Conservation (phyloP, 92 coral and sea anemone genomes). For the Blastomussa wellsi region DNA sequence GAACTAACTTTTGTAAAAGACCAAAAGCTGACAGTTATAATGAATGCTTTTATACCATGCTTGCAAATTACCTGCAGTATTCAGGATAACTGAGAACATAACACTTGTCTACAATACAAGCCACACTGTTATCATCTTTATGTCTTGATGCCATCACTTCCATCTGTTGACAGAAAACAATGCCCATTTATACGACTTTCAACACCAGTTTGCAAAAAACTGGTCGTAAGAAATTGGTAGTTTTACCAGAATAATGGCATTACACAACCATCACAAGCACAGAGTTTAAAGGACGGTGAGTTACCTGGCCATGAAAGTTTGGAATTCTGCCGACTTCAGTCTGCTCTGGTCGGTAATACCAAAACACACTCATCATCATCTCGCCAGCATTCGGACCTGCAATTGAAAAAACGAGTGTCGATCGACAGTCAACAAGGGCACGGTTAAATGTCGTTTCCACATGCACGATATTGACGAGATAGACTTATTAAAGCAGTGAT, state of each 20-base stretch:
- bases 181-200: neutral
- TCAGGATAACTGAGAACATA: slow-evolving; percentile 96
- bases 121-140: slow-evolving; percentile 99
- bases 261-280: neutral
- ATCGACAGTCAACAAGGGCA: neutral
- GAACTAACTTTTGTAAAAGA: too few species aligned
- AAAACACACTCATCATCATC: slow-evolving; percentile 99
- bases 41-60: too few species aligned
- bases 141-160: slow-evolving; percentile 98
- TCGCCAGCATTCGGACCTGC: slow-evolving; percentile 98
- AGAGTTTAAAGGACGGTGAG: neutral
- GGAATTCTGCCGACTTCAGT: slow-evolving; percentile 93
- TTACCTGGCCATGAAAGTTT: slow-evolving; percentile 92
- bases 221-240: neutral
- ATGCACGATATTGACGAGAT: too few species aligned
- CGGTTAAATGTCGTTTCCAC: neutral
- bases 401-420: slow-evolving; percentile 1
- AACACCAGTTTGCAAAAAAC: neutral
- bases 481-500: too few species aligned
- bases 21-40: too few species aligned
- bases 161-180: slow-evolving; percentile 60
- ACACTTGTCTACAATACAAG: slow-evolving; percentile 99
- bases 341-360: slow-evolving; percentile 99
- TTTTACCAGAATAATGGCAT: too few species aligned
- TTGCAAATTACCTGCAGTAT: slow-evolving; percentile 99